Evolutionary conservation across 1,140 invertebrate species (phyloP).

Genomic region (Drepana arcuata): DNA sequence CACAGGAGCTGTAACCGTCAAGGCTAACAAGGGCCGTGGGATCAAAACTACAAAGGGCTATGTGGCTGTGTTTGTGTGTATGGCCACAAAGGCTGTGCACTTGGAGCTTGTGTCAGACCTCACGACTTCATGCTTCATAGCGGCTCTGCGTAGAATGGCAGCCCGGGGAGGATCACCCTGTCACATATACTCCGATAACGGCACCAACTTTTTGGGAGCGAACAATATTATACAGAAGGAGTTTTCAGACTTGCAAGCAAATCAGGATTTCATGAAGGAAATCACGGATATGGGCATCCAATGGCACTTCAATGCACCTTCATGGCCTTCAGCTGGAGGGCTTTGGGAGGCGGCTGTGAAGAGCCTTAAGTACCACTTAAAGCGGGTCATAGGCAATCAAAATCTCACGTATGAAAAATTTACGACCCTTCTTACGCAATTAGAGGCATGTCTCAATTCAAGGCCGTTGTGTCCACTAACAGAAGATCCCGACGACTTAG

Average conservation of each 20-base stretch:
- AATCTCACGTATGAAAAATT: slow-evolving; percentile 33
- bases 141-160: slow-evolving; percentile 38
- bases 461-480: slow-evolving; percentile 16
- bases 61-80: neutral
- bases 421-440: slow-evolving; percentile 25
- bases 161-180: slow-evolving; percentile 2
- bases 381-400: slow-evolving; percentile 19
- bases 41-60: neutral
- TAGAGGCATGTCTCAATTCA: slow-evolving; percentile 43
- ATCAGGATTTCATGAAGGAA: slow-evolving; percentile 6
- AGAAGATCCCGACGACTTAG: slow-evolving; percentile 7
- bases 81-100: slow-evolving; percentile 49
- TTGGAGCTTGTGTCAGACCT: slow-evolving; percentile 46
- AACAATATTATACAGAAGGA: slow-evolving; percentile 3
- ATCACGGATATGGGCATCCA: slow-evolving; percentile 9
- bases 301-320: slow-evolving; percentile 40
- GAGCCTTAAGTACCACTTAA: slow-evolving; percentile 30
- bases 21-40: slow-evolving; percentile 19
- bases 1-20: slow-evolving; percentile 24
- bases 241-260: slow-evolving; percentile 28
- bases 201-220: slow-evolving; percentile 4
- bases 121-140: slow-evolving; percentile 39
- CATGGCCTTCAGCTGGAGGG: slow-evolving; percentile 31
- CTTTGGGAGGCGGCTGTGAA: slow-evolving; percentile 17
- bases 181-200: slow-evolving; percentile 4